Evolutionary conservation across 1,140 invertebrate species (phyloP), one percentile per base, ranked within the genome.

Genomic region (Aphidius gifuensis): DNA sequence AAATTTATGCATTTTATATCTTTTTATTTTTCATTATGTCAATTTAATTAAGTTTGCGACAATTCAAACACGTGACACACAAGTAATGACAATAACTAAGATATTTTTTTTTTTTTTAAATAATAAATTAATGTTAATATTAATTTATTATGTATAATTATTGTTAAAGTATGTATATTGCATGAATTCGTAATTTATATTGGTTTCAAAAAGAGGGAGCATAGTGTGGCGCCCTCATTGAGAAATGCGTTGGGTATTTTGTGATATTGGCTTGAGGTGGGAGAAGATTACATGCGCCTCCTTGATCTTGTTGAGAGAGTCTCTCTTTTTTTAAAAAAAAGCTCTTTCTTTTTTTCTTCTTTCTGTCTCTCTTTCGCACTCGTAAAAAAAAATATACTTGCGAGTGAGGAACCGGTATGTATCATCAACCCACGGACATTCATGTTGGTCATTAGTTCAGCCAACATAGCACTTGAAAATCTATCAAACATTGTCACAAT

Each of bases 401-500:
- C 59, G 56, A 67, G 54, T 63, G 60, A 63, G 66, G 71, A 74
- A 74, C 72, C 73, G 73, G 72, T 75, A 75, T 75, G 23, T 32
- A 32, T 32, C 23, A 32, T 11, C 72, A 69, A 73, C 71, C 70
- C 70, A 75, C 73, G 71, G 67, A 67, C 68, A 68, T 69, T 71
- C 72, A 69, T 77, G 73, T 74, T 73, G 68, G 71, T 74, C 73
- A 76, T 75, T 75, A 76, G 74, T 71, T 64, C 61, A 64, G 71
- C 71, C 74, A 76, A 75, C 74, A 68, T 71, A 71, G 68, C 64
- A 65, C 67, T 71, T 73, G 65, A 64, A 56, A 50, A 66, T 73
- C 71, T 73, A 73, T 72, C 71, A 67, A 67, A 64, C 57, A 53
- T 23, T 48, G 58, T 45, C 53, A 49, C 46, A 47, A 44, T 9